Evolutionary conservation across 2,113 vertebrate species (phyloP).

Genomic region (Poicephalus gulielmi): DNA sequence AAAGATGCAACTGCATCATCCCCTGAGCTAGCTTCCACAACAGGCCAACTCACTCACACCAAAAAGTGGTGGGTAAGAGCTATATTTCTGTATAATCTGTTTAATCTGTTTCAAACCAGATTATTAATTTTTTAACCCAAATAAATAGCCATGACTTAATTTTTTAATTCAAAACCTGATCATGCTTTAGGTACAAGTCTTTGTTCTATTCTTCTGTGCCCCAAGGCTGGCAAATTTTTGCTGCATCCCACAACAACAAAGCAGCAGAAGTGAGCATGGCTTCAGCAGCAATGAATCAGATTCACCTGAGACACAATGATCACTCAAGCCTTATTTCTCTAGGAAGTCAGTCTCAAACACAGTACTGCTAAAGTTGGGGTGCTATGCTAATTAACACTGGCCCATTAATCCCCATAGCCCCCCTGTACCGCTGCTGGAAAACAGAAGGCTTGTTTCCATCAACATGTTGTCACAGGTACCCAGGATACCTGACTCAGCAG

Average conservation of each 20-base stretch:
- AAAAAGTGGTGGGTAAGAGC: neutral
- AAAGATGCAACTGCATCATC: neutral
- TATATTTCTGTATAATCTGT: neutral
- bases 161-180: neutral
- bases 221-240: neutral
- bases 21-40: neutral
- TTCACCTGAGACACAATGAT: neutral
- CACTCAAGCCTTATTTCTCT: neutral
- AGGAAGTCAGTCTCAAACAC: neutral
- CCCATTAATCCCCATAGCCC: neutral
- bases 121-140: neutral
- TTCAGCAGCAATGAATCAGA: neutral
- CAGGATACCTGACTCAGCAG: neutral
- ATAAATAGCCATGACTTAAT: neutral
- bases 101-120: neutral
- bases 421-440: neutral
- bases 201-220: neutral
- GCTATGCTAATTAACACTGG: neutral
- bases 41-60: neutral
- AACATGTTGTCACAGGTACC: fast-evolving
- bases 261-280: neutral
- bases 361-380: neutral
- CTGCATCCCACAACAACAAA: neutral
- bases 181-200: neutral
- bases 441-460: neutral